Percentiles rank a stretch among this genome's conserved stretches.
Conservation (phyloP, 2,888 invertebrate species). For the Anticlea derivata region DNA sequence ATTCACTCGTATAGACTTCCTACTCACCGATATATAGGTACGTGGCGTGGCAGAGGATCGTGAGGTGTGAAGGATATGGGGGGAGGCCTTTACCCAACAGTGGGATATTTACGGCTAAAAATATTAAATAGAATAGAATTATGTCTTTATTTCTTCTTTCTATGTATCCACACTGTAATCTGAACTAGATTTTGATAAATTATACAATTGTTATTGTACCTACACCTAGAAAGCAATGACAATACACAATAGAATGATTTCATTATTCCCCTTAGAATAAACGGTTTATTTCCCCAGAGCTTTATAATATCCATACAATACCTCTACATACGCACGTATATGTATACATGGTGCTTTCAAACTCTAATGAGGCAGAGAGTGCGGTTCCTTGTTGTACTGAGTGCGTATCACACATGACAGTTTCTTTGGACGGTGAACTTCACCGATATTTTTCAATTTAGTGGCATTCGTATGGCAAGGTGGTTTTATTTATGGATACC, state of each 20-base stretch:
- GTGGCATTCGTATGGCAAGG: constrained; percentile 18
- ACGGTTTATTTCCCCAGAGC: constrained; percentile 16
- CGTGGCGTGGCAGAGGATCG: no score
- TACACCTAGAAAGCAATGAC: no score
- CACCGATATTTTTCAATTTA: constrained; percentile 36
- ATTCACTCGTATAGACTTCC: no score
- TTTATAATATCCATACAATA: constrained; percentile 1
- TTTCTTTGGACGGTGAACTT: constrained; percentile 36
- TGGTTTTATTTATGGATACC: constrained; percentile 19
- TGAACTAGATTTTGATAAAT: no score
- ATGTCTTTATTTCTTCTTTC: no score
- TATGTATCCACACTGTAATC: no score
- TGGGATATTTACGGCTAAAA: no score
- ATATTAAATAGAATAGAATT: no score
- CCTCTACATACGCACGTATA: constrained; percentile 3
- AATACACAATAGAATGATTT: neutral
- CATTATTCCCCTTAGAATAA: neutral
- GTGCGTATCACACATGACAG: constrained; percentile 45
- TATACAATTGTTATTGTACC: no score
- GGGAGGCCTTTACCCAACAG: no score
- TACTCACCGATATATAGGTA: no score
- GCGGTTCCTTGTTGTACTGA: constrained; percentile 50
- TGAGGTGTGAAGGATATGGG: no score
- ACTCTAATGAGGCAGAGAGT: constrained; percentile 54
- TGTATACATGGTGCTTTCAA: constrained; percentile 46